Evolutionary conservation across 2,797 vertebrate species (phyloP), one percentile per base, ranked within the genome.

Genomic region (Gymnothorax javanicus): DNA sequence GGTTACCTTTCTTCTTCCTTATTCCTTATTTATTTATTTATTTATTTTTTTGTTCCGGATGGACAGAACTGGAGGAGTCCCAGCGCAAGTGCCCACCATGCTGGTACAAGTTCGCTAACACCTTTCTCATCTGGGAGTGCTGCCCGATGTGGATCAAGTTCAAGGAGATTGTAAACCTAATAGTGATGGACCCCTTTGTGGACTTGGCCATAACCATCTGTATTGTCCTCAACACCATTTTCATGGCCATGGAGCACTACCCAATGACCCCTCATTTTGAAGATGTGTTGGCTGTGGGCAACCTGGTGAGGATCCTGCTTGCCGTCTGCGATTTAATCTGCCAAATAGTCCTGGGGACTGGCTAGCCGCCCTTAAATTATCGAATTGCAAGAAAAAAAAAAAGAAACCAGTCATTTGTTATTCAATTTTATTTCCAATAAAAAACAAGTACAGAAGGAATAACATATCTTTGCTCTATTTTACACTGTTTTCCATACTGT

Each of bases 211-310:
- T 99, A 94, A 99, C 99, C 93, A 99, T 99, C 95, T 99, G 99
- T 91, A 99, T 99, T 57, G 98, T 99, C 88, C 97, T 99, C 91
- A 99, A 99, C 94, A 99, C 99, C 0, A 91, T 99, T 86, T 99
- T 99, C 92, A 99, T 99, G 99, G 98, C 99, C 1, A 99, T 99
- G 98, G 99, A 99, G 90, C 98, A 99, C 92, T 98, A 99, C 89
- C 99, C 99, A 8, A 99, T 99, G 98, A 99, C 98, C 0, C 62
- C 91, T 0, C 93, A 97, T 0, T 99, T 99, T 87, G 97, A 99
- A 50, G 87, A 96, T 0, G 98, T 99, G 93, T 95, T 99, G 90
- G 87, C 94, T 12, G 98, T 99, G 2, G 99, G 99, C 84, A 99
- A 99, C 88, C 95, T 99, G 98, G 99, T 99, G 95, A 99, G 98